Conservation (phyloP, 2,113 vertebrate species). For the Semnornis frantzii region DNA sequence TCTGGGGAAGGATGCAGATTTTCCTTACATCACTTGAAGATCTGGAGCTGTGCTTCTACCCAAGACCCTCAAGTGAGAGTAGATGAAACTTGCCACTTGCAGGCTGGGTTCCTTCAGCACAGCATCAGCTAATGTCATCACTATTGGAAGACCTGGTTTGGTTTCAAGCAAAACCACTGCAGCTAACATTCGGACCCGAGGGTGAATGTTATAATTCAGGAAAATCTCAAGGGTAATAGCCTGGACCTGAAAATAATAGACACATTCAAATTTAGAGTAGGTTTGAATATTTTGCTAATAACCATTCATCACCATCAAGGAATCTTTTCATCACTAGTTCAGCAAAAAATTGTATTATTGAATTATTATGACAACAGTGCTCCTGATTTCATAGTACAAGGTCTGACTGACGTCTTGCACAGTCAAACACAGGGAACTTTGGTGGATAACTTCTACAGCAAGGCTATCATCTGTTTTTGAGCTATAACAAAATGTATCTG, state of each 20-base stretch:
- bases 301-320: not conserved
- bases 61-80: slow-evolving; percentile 58
- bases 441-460: not conserved
- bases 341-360: not conserved
- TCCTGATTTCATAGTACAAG: not conserved
- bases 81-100: slow-evolving; percentile 69
- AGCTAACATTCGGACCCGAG: slow-evolving; percentile 48
- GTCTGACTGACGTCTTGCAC: not conserved
- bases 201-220: slow-evolving; percentile 44
- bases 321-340: not conserved
- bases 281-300: not conserved
- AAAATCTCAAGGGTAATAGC: slow-evolving; percentile 58
- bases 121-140: slow-evolving; percentile 51
- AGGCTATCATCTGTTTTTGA: not conserved
- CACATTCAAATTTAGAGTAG: not conserved
- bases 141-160: slow-evolving; percentile 53
- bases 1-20: not conserved
- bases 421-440: not conserved
- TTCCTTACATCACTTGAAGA: slow-evolving; percentile 65
- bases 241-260: slow-evolving; percentile 61
- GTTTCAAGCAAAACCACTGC: slow-evolving; percentile 56
- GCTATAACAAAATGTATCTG: not conserved
- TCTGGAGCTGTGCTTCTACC: slow-evolving; percentile 58
- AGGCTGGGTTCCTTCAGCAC: slow-evolving; percentile 61
- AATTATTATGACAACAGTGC: not conserved